Base-by-base conservation (phyloP, 2,797 vertebrate genomes). In the Rhinatrema bivittatum region DNA sequence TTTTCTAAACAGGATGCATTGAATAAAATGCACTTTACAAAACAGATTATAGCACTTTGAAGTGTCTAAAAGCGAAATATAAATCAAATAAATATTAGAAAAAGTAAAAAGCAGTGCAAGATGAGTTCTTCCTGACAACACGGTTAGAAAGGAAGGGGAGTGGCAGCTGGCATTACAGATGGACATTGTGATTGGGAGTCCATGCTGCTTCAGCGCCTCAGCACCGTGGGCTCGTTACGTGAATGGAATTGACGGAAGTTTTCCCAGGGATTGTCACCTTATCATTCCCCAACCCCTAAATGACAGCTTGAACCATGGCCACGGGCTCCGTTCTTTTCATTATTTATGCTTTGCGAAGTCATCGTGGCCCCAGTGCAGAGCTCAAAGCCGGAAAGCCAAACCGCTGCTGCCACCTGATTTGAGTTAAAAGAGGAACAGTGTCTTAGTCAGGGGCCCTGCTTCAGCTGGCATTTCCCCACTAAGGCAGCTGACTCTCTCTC, bases 361-460 rank as follows among this genome's bases (percentile, higher is more conserved):
- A 82, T 78, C 76, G 75, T 79, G 65, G 63, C 78, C 70, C 68
- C 62, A 71, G 65, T 80, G 71, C 66, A 45, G 62, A 50, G 45
- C 79, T 71, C 65, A 84, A 82, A 89, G 87, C 78, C 81, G 74
- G 63, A 64, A 80, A 35, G 74, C 71, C 74, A 84, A 87, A 86
- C 87, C 85, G 87, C 87, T 82, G 85, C 84, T 82, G 80, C 88
- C 90, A 93, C 76, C 90, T 95, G 68, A 82, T 86, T 74, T 70
- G 59, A 62, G 69, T 79, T 76, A 78, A 86, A 88, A 87, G 85
- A 86, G 79, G 82, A 79, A 85, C 78, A 80, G 84, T 91, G 88
- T 91, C n/a, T 92, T 90, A 86, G 89, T 91, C 91, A 94, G 88
- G 89, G 89, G 82, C 87, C 85, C 80, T 82, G 87, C 89, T 90